phyloP scores from a whole-genome alignment of 2,113 vertebrate species.

The Hippocampus guttulatus region DNA sequence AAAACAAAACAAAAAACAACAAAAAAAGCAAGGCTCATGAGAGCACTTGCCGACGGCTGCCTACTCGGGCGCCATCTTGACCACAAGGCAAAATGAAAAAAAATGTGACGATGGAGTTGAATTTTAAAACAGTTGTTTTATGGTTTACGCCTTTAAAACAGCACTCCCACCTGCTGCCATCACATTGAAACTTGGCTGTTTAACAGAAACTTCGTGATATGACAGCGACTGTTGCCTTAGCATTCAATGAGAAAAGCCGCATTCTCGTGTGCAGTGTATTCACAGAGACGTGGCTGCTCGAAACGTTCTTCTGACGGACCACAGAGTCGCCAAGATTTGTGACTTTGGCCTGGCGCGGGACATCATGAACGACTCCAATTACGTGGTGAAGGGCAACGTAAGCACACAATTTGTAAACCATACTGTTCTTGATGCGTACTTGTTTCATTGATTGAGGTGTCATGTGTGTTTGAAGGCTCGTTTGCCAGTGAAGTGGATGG shows the following conservation, averaged over 20 bases:
- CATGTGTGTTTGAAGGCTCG: slow-evolving; percentile 76
- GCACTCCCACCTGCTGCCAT: too few relatives aligned
- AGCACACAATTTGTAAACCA: slow-evolving; percentile 24
- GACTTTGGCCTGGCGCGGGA: slow-evolving; percentile 96
- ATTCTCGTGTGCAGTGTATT: slow-evolving; percentile 81
- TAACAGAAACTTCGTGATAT: too few relatives aligned
- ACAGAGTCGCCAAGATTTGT: slow-evolving; percentile 88
- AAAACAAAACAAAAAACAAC: too few relatives aligned
- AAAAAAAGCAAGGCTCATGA: too few relatives aligned
- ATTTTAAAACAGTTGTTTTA: too few relatives aligned
- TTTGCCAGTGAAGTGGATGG: slow-evolving; percentile 98
- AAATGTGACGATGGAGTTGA: too few relatives aligned
- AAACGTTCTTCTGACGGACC: slow-evolving; percentile 86
- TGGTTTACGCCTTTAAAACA: too few relatives aligned
- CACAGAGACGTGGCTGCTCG: slow-evolving; percentile 94
- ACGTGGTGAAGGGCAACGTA: slow-evolving; percentile 97
- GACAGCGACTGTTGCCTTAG: background rate
- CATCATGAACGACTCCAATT: slow-evolving; percentile 97
- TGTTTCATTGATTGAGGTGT: background rate
- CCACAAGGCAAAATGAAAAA: too few relatives aligned
- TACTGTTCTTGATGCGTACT: background rate
- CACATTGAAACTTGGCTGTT: too few relatives aligned
- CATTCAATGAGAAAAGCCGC: background rate
- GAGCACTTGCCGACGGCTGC: too few relatives aligned
- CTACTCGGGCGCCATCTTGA: too few relatives aligned